phyloP scores from a whole-genome alignment of 2,113 vertebrate genomes.

The Eubucco bourcierii region DNA sequence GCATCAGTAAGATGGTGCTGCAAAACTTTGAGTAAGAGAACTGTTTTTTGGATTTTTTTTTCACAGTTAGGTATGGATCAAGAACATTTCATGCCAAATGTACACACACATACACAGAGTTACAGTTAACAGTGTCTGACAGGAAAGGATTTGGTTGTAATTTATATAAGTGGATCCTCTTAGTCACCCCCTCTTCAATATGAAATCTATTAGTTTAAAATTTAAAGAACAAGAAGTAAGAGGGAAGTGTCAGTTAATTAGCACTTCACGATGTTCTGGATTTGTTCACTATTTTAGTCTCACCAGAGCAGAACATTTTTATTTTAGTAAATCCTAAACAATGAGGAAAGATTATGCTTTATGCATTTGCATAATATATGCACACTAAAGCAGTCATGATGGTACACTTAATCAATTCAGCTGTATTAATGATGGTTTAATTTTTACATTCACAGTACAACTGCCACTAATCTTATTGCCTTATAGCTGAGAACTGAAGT shows the following conservation, averaged over 20 bases:
- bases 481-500: conserved; percentile 14
- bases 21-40: not conserved
- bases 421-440: not conserved
- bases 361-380: not conserved
- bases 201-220: not conserved
- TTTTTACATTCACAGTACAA: conserved; percentile 14
- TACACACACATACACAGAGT: not conserved
- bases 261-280: not conserved
- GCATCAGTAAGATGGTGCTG: rapidly evolving
- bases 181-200: not conserved
- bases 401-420: not conserved
- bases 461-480: not conserved
- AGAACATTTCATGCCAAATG: not conserved
- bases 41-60: not conserved
- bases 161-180: not conserved
- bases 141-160: not conserved
- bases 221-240: not conserved
- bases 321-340: not conserved
- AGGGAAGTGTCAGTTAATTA: not conserved
- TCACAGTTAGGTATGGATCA: not conserved
- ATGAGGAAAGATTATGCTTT: not conserved
- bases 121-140: not conserved
- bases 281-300: not conserved
- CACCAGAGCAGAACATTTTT: not conserved
- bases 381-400: not conserved